These are phyloP conservation scores for Caracal caracal DNA, from an alignment of 2,113 vertebrate genomes.

Conservation along the genomic window DNA sequence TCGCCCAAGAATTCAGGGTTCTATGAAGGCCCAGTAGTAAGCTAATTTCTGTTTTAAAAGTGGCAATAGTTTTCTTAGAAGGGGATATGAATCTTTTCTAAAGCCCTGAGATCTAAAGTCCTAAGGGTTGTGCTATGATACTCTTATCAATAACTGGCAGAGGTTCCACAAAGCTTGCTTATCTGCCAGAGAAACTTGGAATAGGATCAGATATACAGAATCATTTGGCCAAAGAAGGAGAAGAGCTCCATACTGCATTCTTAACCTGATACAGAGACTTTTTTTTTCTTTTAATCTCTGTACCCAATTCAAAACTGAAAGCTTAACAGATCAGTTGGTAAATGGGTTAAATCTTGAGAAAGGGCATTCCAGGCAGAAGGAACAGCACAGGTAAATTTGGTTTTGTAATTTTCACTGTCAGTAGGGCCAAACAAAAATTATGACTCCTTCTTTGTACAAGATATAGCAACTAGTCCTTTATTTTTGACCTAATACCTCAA, in stretches of 20 bases:
- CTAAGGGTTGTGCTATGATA: background rate
- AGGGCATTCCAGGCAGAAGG: background rate
- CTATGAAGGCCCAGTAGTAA: background rate
- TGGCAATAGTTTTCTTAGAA: background rate
- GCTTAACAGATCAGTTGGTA: background rate
- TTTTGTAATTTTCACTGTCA: background rate
- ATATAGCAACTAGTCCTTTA: background rate
- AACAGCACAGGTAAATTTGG: background rate
- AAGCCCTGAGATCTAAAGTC: background rate
- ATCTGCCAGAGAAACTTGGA: background rate
- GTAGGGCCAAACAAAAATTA: background rate
- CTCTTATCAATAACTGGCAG: background rate
- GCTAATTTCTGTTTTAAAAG: background rate
- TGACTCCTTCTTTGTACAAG: background rate
- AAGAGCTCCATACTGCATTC: background rate
- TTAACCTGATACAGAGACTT: background rate
- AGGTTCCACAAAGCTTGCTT: background rate
- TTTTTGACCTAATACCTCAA: background rate
- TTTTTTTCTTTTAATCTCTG: background rate
- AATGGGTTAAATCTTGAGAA: background rate
- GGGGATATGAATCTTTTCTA: background rate
- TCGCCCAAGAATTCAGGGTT: background rate
- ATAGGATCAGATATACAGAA: background rate
- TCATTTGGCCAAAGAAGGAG: background rate
- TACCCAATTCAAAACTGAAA: background rate